Conservation (phyloP, 2,888 invertebrate genomes). For the Crocallis elinguaria region DNA sequence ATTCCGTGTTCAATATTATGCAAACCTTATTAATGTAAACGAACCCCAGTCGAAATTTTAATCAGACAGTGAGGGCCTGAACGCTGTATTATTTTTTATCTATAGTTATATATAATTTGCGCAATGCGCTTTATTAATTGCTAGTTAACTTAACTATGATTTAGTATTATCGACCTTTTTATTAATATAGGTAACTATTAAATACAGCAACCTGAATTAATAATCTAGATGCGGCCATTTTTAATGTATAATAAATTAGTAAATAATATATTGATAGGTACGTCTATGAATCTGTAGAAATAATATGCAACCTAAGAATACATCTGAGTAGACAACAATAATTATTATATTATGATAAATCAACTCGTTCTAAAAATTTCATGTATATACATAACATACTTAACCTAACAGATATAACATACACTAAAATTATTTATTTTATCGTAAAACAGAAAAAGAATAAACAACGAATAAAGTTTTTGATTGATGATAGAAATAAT, state of each 20-base stretch:
- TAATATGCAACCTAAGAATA: no score
- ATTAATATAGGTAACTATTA: conserved; percentile 2
- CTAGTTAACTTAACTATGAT: conserved; percentile 3
- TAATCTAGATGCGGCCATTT: no score
- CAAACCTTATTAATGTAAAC: conserved; percentile 32
- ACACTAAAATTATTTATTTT: no score
- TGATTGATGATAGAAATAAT: conserved; percentile 3
- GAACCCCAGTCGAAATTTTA: conserved; percentile 26
- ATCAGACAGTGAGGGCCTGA: conserved; percentile 21
- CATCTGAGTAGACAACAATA: no score
- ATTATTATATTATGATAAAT: no score
- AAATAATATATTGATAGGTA: no score
- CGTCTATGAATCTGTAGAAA: no score
- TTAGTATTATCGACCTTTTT: neutral
- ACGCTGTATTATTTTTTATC: conserved; percentile 16
- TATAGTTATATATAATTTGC: conserved; percentile 2
- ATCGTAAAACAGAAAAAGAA: neutral
- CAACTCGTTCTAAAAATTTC: no score
- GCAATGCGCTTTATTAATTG: conserved; percentile 31
- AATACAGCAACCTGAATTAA: no score
- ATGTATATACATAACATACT: no score
- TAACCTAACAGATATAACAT: no score
- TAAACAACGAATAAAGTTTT: neutral
- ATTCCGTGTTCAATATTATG: conserved; percentile 31
- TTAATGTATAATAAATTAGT: no score